Evolutionary conservation across 2,797 vertebrate genomes (phyloP).

Genomic region (Ctenosaura bakeri): DNA sequence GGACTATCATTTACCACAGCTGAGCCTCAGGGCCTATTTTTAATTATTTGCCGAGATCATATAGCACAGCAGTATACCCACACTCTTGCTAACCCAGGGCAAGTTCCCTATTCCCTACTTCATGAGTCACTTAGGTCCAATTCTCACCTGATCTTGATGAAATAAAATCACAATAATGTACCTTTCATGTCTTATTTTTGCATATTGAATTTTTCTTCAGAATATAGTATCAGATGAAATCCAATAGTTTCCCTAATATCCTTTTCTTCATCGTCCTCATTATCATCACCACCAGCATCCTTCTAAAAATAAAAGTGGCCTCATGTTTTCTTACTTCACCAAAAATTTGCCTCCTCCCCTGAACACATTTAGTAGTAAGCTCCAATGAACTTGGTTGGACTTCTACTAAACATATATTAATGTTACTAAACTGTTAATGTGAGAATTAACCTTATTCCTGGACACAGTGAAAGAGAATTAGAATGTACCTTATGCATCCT

Average conservation of each 20-base stretch:
- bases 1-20: neutral
- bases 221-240: neutral
- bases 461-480: neutral
- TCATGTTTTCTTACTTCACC: neutral
- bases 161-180: neutral
- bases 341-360: neutral
- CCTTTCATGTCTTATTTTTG: neutral
- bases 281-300: neutral
- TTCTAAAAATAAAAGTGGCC: neutral
- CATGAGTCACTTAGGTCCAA: neutral
- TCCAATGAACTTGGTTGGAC: neutral
- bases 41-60: neutral
- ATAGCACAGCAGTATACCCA: neutral
- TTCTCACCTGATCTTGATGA: neutral
- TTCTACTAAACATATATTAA: neutral
- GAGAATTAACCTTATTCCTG: neutral
- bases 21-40: slow-evolving; percentile 1
- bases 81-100: neutral
- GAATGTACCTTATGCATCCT: neutral
- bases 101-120: too few relatives aligned
- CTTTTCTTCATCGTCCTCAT: too few relatives aligned
- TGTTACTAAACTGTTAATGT: too few relatives aligned
- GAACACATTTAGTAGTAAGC: neutral
- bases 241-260: neutral
- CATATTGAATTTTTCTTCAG: neutral